phyloP scores from a whole-genome alignment of 1,140 invertebrate genomes.

The Ruditapes philippinarum region DNA sequence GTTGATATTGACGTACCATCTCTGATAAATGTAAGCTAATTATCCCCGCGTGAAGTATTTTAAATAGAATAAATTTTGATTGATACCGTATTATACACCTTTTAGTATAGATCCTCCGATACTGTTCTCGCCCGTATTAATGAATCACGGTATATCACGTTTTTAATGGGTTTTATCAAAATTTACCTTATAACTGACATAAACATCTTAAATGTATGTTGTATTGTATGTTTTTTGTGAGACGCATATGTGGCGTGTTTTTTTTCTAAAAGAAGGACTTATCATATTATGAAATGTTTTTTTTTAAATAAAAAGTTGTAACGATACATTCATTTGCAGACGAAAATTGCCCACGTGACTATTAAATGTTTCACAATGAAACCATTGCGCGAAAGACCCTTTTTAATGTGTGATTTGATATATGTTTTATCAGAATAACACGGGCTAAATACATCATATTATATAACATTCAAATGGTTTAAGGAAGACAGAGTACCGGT shows the following conservation, averaged over 20 bases:
- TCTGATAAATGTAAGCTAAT: constrained; percentile 29
- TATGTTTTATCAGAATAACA: too few species aligned
- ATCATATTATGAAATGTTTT: constrained; percentile 5
- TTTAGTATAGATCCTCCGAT: constrained; percentile 31
- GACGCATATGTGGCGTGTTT: not conserved
- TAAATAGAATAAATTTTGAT: constrained; percentile 27
- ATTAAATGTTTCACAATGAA: not conserved
- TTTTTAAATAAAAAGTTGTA: constrained; percentile 4
- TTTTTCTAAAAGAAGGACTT: not conserved
- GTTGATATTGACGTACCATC: not conserved
- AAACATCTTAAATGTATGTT: not conserved
- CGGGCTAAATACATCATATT: too few species aligned
- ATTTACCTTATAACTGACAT: not conserved
- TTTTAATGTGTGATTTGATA: not conserved
- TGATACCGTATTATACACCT: constrained; percentile 49
- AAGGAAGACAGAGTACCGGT: too few species aligned
- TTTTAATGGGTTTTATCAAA: constrained; percentile 25
- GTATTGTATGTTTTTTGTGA: constrained; percentile 1
- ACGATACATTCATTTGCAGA: constrained; percentile 1
- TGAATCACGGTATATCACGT: constrained; percentile 9
- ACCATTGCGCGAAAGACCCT: not conserved
- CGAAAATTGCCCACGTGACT: not conserved
- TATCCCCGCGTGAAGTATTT: constrained; percentile 47
- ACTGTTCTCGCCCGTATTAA: not conserved
- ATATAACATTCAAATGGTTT: too few species aligned